Percentiles rank a stretch among this genome's conserved stretches.
Conservation (phyloP, 2,797 vertebrate genomes). For the Telmatherina bonti region DNA sequence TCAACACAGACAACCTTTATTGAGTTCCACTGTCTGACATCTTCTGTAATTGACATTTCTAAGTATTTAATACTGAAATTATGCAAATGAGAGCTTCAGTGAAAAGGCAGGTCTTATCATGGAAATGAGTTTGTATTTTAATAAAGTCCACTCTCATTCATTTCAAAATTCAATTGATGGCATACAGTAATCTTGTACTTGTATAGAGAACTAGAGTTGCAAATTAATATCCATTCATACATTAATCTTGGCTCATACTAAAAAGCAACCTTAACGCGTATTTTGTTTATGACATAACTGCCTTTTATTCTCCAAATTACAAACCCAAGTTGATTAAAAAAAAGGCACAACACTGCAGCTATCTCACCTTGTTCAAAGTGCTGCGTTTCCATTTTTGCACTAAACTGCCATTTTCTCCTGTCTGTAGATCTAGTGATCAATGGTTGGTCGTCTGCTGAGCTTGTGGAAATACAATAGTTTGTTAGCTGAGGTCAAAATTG, state of each 20-base stretch:
- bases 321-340: slow-evolving; percentile 38
- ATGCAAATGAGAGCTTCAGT: slow-evolving; percentile 35
- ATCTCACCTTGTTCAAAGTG: slow-evolving; percentile 54
- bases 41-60: slow-evolving; percentile 34
- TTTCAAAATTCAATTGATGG: slow-evolving; percentile 22
- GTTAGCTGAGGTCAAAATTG: slow-evolving; percentile 54
- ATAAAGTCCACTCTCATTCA: slow-evolving; percentile 33
- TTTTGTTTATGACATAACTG: not conserved
- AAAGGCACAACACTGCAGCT: slow-evolving; percentile 7
- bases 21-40: slow-evolving; percentile 9
- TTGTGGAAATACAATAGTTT: slow-evolving; percentile 70
- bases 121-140: slow-evolving; percentile 42
- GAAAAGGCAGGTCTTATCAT: slow-evolving; percentile 54
- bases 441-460: slow-evolving; percentile 67
- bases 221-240: slow-evolving; percentile 47
- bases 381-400: slow-evolving; percentile 56
- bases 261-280: slow-evolving; percentile 14
- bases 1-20: slow-evolving; percentile 31
- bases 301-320: slow-evolving; percentile 16
- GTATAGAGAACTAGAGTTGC: slow-evolving; percentile 25
- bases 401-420: slow-evolving; percentile 61
- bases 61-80: slow-evolving; percentile 24
- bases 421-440: slow-evolving; percentile 66
- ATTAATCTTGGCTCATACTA: slow-evolving; percentile 38
- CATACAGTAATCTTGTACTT: slow-evolving; percentile 14